These are phyloP conservation scores for Magallana angulata DNA, from an alignment of 1,140 invertebrate species.

Conservation along the genomic window DNA sequence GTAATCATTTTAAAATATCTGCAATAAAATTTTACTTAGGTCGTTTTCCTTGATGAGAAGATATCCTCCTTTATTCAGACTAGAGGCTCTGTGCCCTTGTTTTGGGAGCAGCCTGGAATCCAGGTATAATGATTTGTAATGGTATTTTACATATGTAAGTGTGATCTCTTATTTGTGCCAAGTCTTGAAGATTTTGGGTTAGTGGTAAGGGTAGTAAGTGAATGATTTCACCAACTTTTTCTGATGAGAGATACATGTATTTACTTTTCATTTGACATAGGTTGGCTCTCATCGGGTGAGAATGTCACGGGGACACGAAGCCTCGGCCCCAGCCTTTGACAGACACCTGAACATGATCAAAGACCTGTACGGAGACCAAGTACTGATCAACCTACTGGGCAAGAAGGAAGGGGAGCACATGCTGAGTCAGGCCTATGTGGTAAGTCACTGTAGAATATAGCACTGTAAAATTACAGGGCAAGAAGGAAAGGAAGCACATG, in stretches of 20 bases:
- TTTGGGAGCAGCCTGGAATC: conserved; percentile 99
- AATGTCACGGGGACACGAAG: conserved; percentile 95
- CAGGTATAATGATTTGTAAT: conserved; percentile 83
- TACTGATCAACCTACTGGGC: conserved; percentile 95
- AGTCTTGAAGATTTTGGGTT: neutral
- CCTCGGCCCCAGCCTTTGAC: conserved; percentile 94
- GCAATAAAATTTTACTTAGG: conserved; percentile 65
- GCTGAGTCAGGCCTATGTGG: conserved; percentile 95
- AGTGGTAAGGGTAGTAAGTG: neutral
- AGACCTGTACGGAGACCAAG: conserved; percentile 93
- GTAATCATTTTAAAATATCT: too few relatives aligned
- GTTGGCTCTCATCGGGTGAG: conserved; percentile 99
- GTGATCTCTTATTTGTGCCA: neutral
- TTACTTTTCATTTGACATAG: conserved; percentile 74
- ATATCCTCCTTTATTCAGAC: conserved; percentile 86
- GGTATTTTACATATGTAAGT: too few relatives aligned
- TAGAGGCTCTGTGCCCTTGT: conserved; percentile 97
- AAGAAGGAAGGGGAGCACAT: conserved; percentile 98
- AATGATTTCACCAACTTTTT: neutral
- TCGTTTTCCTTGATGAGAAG: conserved; percentile 86
- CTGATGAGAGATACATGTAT: neutral
- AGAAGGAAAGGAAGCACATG: conserved; percentile 97
- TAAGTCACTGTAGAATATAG: conserved; percentile 65
- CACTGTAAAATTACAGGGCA: conserved; percentile 85
- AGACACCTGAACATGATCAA: conserved; percentile 93